phyloP scores from a whole-genome alignment of 2,888 invertebrate species.

The Neuroscelio doddi region DNA sequence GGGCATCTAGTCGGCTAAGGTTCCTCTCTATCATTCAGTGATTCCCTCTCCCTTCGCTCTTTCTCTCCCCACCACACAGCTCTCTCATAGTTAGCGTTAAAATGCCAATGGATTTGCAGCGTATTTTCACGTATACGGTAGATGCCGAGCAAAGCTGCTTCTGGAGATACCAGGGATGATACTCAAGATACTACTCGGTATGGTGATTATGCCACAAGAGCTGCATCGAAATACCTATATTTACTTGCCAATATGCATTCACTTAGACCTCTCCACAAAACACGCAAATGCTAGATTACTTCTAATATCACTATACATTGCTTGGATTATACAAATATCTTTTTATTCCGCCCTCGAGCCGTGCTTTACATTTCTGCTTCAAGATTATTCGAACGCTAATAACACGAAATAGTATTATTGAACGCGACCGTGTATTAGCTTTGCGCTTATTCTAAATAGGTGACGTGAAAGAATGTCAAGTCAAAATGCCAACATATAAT shows the following conservation, averaged over 20 bases:
- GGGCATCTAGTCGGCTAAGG: conserved; percentile 10
- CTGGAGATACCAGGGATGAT: conserved; percentile 21
- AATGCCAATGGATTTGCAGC: conserved; percentile 12
- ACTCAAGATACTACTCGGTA: conserved; percentile 17
- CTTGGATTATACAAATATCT: conserved; percentile 33
- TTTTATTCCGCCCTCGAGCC: conserved; percentile 36
- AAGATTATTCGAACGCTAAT: no score
- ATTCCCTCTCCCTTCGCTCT: conserved; percentile 26
- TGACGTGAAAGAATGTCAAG: conserved; percentile 23
- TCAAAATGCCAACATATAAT: no score
- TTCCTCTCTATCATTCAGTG: conserved; percentile 15
- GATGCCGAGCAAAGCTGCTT: conserved; percentile 16
- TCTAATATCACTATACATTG: conserved; percentile 33
- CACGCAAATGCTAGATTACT: conserved; percentile 39
- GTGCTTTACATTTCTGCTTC: conserved; percentile 29
- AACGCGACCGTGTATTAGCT: no score
- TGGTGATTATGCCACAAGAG: conserved; percentile 32
- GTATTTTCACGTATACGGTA: conserved; percentile 19
- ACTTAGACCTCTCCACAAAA: conserved; percentile 26
- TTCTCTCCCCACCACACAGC: conserved; percentile 20
- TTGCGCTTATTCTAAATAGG: conserved; percentile 24
- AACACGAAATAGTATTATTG: no score
- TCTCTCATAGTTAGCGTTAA: conserved; percentile 29
- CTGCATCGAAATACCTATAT: conserved; percentile 30
- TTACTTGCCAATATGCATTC: conserved; percentile 43